A percentile compares a stretch with the other conserved stretches of the same genome.
Evolutionary conservation across 1,140 invertebrate species (phyloP).

Genomic region (Andricus grossulariae): DNA sequence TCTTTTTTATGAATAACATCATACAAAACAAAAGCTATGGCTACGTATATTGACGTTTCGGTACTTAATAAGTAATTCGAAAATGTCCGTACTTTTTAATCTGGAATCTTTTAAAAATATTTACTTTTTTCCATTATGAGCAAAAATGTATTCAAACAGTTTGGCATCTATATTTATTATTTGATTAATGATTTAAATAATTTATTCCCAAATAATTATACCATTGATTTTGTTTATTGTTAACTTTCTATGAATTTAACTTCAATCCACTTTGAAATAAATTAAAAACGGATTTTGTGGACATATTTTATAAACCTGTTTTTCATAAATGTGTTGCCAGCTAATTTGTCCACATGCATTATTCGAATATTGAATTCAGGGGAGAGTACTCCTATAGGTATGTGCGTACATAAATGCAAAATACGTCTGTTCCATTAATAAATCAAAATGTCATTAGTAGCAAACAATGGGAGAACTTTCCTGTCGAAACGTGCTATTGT

Average conservation of each 20-base stretch:
- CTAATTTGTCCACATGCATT: not conserved
- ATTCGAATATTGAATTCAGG: conserved; percentile 9
- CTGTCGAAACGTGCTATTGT: conserved; percentile 24
- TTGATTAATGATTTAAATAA: too few species aligned
- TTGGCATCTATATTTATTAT: too few species aligned
- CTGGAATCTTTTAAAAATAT: too few species aligned
- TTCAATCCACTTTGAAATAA: not conserved
- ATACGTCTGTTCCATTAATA: conserved; percentile 27
- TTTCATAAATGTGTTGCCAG: conserved; percentile 8
- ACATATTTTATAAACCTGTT: not conserved
- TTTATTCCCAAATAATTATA: too few species aligned
- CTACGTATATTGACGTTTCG: too few species aligned
- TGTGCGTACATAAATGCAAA: conserved; percentile 14
- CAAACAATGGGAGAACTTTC: conserved; percentile 14
- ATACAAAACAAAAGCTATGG: too few species aligned
- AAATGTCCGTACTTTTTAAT: too few species aligned
- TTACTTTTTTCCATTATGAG: too few species aligned
- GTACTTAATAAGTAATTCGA: too few species aligned
- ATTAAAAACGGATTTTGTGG: not conserved
- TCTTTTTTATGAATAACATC: too few species aligned
- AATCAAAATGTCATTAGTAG: conserved; percentile 30
- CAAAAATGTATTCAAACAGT: too few species aligned
- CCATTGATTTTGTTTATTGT: not conserved
- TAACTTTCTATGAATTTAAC: not conserved
- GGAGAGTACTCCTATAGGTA: not conserved